phyloP scores from a whole-genome alignment of 64 coral and sea anemone species.

The Acropora tenuis region DNA sequence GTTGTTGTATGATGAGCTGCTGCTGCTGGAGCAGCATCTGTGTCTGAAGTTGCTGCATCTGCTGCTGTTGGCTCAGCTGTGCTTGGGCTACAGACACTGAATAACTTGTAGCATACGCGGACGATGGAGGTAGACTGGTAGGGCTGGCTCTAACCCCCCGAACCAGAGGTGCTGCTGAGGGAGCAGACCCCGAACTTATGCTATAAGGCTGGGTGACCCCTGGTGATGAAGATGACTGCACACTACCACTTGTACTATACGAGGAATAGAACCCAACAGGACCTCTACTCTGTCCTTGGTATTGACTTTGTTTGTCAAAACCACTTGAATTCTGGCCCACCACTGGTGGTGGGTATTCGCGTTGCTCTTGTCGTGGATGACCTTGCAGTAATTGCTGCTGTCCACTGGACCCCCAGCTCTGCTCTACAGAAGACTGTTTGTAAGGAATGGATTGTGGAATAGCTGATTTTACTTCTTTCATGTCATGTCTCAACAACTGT shows the following conservation, averaged over 20 bases:
- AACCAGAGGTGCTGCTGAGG: slow-evolving; percentile 33
- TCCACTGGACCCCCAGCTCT: background rate
- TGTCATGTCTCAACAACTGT: background rate
- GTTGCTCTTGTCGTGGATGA: background rate
- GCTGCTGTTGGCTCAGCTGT: slow-evolving; percentile 61
- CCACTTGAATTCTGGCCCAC: background rate
- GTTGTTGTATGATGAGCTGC: slow-evolving; percentile 59
- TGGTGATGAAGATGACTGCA: background rate
- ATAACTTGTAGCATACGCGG: slow-evolving; percentile 64
- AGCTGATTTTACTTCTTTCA: background rate
- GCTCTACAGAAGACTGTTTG: background rate
- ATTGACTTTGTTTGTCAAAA: slow-evolving; percentile 22
- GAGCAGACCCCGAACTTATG: background rate
- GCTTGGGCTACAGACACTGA: slow-evolving; percentile 63
- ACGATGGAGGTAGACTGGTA: slow-evolving; percentile 23
- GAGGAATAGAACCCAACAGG: background rate
- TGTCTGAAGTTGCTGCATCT: slow-evolving; percentile 53
- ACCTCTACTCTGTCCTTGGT: background rate
- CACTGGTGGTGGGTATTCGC: background rate
- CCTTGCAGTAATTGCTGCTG: background rate
- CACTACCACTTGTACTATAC: background rate
- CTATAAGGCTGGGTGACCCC: slow-evolving; percentile 13
- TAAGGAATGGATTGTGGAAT: background rate
- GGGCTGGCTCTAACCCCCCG: slow-evolving; percentile 26
- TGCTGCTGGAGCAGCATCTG: slow-evolving; percentile 69